These are phyloP conservation scores for Palythoa grandis DNA, from an alignment of 92 coral and sea anemone species.

Conservation along the genomic window DNA sequence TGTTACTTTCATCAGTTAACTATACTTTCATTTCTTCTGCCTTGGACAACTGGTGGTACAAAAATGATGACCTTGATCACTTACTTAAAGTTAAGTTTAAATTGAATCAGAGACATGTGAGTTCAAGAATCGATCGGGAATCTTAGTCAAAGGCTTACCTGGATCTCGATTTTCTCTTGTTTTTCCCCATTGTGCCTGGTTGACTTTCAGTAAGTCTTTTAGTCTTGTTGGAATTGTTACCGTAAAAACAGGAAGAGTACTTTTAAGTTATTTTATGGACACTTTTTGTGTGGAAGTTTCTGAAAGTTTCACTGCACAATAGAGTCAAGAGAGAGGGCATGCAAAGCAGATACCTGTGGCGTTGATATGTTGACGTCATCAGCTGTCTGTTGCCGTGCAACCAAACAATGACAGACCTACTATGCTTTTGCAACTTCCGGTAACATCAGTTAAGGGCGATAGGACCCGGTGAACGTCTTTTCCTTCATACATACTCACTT, in stretches of 20 bases:
- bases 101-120: conserved; percentile 2
- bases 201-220: too few relatives aligned
- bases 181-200: not conserved
- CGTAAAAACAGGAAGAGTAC: too few relatives aligned
- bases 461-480: too few relatives aligned
- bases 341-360: not conserved
- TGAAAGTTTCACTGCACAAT: too few relatives aligned
- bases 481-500: too few relatives aligned
- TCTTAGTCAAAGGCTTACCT: not conserved
- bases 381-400: not conserved
- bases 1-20: conserved; percentile 3
- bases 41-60: not conserved
- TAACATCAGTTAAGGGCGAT: too few relatives aligned
- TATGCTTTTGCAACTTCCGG: not conserved
- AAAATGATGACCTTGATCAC: conserved; percentile 10
- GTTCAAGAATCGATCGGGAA: conserved; percentile 7
- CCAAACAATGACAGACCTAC: not conserved
- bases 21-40: conserved; percentile 5
- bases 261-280: too few relatives aligned
- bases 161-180: not conserved
- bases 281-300: too few relatives aligned
- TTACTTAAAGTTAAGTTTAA: not conserved
- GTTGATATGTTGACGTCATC: not conserved
- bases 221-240: too few relatives aligned
- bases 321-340: not conserved